Base-by-base conservation (phyloP, 1,140 invertebrate genomes). In the Cyrtorhinus lividipennis region DNA sequence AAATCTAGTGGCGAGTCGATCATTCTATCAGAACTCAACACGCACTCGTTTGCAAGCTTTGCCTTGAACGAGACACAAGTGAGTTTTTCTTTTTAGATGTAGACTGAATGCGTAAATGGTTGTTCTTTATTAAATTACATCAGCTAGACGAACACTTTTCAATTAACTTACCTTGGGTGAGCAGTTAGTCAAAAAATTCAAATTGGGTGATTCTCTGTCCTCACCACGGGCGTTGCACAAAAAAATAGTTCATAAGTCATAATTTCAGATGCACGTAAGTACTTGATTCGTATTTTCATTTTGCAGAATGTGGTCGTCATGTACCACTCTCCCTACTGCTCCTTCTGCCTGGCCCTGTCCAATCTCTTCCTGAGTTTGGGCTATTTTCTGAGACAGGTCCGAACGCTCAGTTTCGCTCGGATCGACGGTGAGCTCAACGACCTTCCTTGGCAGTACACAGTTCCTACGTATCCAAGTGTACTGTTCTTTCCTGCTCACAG, bases 351-450 rank as follows among this genome's bases (percentile, higher is more conserved):
- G 22, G 80, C 81, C 2, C 74, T 84, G 61, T 77, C 80, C 22
- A 81, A 83, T 66, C 78, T 81, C 61, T 83, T 81, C 65, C 75
- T 86, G 48, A 78, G 78, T 27, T 75, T 84, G 18, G 82, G 86
- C n/a, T 73, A 79, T 71, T 80, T 82, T 61, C 79, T 87, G 44
- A 69, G 72, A 2, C 70, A 75, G 58, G 75, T 83, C 66, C 69
- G 76, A 56, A 73, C 78, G 68, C 70, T 87, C 8, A 68, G 73
- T 48, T 84, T 89, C 69, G 79, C 79, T 13, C 78, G 86, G 53
- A 79, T 91, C n/a, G 87, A 91, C 74, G 86, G 84, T 15, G 83
- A 87, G 67, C 77, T 78, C 1, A 87, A 91, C 74, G 86, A 89
- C 74, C 74, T 91, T 60, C 86, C 87, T 1, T 90, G 87, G 87